These are phyloP conservation scores for Thymelicus sylvestris DNA, from an alignment of 2,888 invertebrate species.

Conservation along the genomic window DNA sequence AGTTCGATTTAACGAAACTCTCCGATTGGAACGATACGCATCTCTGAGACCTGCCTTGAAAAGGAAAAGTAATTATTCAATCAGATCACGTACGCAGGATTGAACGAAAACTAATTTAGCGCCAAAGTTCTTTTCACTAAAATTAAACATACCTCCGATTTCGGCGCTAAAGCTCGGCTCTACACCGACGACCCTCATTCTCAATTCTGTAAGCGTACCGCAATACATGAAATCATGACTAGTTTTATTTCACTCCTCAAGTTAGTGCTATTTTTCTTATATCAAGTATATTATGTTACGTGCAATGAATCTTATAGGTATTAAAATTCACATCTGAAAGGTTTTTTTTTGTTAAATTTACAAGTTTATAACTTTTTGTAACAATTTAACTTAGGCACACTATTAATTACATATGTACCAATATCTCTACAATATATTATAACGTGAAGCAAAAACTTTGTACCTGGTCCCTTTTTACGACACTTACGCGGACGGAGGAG, in stretches of 20 bases:
- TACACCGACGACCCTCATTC: conserved; percentile 19
- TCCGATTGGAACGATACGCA: conserved; percentile 76
- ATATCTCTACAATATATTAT: too few relatives aligned
- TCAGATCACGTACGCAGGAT: conserved; percentile 71
- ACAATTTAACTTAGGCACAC: too few relatives aligned
- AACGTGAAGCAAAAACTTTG: too few relatives aligned
- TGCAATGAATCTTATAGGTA: conserved; percentile 1
- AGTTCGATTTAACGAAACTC: conserved; percentile 78
- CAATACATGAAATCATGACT: conserved; percentile 20
- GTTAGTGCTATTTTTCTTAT: conserved; percentile 11
- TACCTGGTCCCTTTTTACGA: too few relatives aligned
- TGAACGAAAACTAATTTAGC: conserved; percentile 79
- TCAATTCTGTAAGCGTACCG: conserved; percentile 26
- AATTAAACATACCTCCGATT: conserved; percentile 55
- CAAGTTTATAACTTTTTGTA: too few relatives aligned
- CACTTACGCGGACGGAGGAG: too few relatives aligned
- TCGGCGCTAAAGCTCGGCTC: conserved; percentile 29
- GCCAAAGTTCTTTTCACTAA: conserved; percentile 64
- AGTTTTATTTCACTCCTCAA: conserved; percentile 19
- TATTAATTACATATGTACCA: too few relatives aligned
- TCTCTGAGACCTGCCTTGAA: conserved; percentile 63
- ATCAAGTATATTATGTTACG: neutral
- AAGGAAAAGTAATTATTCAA: conserved; percentile 75
- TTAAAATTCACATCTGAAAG: neutral
- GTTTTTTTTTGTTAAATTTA: too few relatives aligned